A percentile compares a stretch with the other conserved stretches of the same genome.
Conservation (phyloP, 2,113 vertebrate species). For the Camarhynchus parvulus region DNA sequence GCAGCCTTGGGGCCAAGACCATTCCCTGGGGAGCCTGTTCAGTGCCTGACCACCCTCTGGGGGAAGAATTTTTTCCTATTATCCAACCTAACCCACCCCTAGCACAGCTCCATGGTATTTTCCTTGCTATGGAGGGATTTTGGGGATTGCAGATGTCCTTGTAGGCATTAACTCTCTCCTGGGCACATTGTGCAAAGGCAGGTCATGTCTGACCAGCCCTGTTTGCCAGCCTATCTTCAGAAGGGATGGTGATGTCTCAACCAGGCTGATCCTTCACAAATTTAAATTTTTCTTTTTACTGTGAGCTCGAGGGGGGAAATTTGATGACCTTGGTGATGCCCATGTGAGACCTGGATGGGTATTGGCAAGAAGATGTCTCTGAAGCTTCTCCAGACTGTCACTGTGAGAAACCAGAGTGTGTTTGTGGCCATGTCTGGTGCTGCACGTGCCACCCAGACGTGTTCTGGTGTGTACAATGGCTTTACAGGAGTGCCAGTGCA, state of each 20-base stretch:
- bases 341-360: neutral
- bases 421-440: neutral
- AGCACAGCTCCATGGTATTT: neutral
- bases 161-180: neutral
- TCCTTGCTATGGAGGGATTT: neutral
- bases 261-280: neutral
- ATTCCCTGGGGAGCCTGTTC: neutral
- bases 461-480: no score
- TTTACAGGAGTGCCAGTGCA: neutral
- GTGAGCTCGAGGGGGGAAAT: neutral
- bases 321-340: neutral
- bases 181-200: rapidly evolving
- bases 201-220: neutral
- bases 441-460: rapidly evolving
- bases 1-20: neutral
- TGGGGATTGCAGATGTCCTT: neutral
- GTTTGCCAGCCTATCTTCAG: neutral
- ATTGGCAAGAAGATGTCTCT: neutral
- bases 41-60: neutral
- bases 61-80: neutral
- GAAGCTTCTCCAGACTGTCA: neutral
- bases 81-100: neutral
- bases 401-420: neutral
- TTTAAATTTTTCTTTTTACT: neutral
- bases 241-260: neutral